Evolutionary conservation across 2,113 vertebrate species (phyloP).

Genomic region (Oreochromis tanganicae): DNA sequence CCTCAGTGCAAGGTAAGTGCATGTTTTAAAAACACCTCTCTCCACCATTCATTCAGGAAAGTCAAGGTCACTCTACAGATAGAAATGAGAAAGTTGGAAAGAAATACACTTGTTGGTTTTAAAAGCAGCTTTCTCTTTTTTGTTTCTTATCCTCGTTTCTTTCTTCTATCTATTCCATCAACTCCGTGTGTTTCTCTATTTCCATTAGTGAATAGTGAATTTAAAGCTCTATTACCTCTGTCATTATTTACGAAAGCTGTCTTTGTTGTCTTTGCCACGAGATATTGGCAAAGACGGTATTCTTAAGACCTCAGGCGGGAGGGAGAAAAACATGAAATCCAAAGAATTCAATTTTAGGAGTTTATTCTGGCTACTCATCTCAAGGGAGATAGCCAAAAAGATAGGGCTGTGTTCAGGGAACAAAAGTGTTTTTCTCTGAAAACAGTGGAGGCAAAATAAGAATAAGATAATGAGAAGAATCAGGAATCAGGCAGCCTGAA

Average conservation of each 20-base stretch:
- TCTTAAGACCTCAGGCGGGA: neutral
- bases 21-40: neutral
- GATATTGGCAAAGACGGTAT: neutral
- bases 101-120: neutral
- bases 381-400: conserved; percentile 4
- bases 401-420: neutral
- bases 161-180: neutral
- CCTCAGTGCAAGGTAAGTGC: neutral
- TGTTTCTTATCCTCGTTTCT: neutral
- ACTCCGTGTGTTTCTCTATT: neutral
- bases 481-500: neutral
- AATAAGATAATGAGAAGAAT: conserved; percentile 16
- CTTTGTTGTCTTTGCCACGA: conserved; percentile 6
- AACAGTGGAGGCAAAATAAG: neutral
- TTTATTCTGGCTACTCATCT: conserved; percentile 22
- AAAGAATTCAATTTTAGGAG: conserved; percentile 29
- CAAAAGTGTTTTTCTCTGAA: conserved; percentile 1
- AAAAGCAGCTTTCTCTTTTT: neutral
- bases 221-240: conserved; percentile 31
- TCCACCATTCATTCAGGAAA: neutral
- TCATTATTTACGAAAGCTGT: conserved; percentile 35
- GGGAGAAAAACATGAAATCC: neutral
- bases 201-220: conserved; percentile 4
- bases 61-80: neutral
- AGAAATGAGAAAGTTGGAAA: neutral